Conservation (phyloP, 2,797 vertebrate species). For the Eremophila alpestris region DNA sequence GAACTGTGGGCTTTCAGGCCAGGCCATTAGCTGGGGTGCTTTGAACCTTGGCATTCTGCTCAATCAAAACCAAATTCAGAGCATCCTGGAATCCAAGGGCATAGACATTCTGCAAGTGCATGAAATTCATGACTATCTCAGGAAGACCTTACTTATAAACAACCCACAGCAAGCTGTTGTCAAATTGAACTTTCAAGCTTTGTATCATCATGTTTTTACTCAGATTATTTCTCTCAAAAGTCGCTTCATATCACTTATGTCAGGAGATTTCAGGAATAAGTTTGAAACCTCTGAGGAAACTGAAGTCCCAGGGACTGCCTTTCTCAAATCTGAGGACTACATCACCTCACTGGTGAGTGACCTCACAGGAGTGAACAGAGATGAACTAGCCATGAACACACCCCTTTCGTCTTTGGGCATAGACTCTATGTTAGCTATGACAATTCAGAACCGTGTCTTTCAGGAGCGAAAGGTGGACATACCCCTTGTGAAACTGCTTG, state of each 20-base stretch:
- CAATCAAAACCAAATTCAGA: constrained; percentile 79
- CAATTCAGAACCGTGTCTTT: constrained; percentile 83
- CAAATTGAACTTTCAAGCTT: constrained; percentile 80
- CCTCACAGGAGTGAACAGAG: constrained; percentile 52
- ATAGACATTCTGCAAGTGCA: constrained; percentile 78
- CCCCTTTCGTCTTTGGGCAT: constrained; percentile 78
- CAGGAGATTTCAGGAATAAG: constrained; percentile 62
- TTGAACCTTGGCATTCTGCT: constrained; percentile 85
- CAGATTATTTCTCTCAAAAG: constrained; percentile 69
- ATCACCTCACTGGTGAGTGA: constrained; percentile 74
- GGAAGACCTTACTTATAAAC: constrained; percentile 79
- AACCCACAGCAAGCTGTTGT: constrained; percentile 80
- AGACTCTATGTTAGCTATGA: constrained; percentile 89
- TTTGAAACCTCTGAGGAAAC: neutral
- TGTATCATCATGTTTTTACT: constrained; percentile 68
- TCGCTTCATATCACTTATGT: constrained; percentile 66
- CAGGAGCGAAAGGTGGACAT: constrained; percentile 78
- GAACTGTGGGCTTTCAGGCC: constrained; percentile 81
- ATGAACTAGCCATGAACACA: constrained; percentile 75
- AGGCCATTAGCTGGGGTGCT: constrained; percentile 87
- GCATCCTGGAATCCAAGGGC: constrained; percentile 81
- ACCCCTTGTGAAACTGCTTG: constrained; percentile 82
- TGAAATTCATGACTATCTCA: constrained; percentile 82
- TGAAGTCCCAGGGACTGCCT: neutral
- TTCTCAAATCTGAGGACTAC: constrained; percentile 72